A percentile compares a stretch with the other conserved stretches of the same genome.
Conservation (phyloP, 30 jellyfish, hydroid and myxozoan species). For the Pseudorhiza aurosa region DNA sequence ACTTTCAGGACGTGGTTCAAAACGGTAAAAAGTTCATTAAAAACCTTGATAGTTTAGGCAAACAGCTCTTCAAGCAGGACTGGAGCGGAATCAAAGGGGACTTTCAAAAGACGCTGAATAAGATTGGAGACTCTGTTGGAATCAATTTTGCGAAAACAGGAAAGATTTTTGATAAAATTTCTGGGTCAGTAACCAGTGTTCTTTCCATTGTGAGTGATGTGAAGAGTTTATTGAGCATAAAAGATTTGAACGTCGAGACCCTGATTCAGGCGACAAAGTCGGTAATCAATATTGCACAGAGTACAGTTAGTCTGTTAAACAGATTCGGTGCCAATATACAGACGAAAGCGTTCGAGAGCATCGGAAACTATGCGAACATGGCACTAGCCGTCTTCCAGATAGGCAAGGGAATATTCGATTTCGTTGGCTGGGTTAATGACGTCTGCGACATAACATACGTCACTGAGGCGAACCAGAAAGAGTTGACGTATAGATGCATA, state of each 20-base stretch:
- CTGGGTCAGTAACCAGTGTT: conserved; percentile 59
- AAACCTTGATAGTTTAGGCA: conserved; percentile 79
- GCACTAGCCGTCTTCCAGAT: conserved; percentile 73
- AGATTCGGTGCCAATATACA: conserved; percentile 79
- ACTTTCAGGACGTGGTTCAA: conserved; percentile 68
- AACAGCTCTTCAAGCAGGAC: conserved; percentile 54
- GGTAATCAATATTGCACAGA: conserved; percentile 53
- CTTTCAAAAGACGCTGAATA: conserved; percentile 52
- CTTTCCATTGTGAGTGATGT: conserved; percentile 58
- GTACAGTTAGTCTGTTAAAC: conserved; percentile 36
- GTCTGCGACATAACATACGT: conserved; percentile 88
- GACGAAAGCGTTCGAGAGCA: conserved; percentile 43
- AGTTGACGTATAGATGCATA: conserved; percentile 67
- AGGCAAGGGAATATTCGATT: conserved; percentile 76
- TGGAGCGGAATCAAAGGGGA: conserved; percentile 86
- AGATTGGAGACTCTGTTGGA: conserved; percentile 77
- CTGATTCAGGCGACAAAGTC: conserved; percentile 63
- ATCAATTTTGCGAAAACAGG: conserved; percentile 79
- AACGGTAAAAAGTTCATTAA: conserved; percentile 75
- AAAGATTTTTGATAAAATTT: conserved; percentile 49
- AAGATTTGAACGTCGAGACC: conserved; percentile 78
- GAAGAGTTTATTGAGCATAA: conserved; percentile 62
- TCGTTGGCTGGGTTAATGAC: conserved; percentile 83
- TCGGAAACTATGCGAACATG: conserved; percentile 1
- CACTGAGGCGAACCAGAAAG: conserved; percentile 33